Evolutionary conservation across 2,888 invertebrate species (phyloP).

Genomic region (Drosophila colorata): DNA sequence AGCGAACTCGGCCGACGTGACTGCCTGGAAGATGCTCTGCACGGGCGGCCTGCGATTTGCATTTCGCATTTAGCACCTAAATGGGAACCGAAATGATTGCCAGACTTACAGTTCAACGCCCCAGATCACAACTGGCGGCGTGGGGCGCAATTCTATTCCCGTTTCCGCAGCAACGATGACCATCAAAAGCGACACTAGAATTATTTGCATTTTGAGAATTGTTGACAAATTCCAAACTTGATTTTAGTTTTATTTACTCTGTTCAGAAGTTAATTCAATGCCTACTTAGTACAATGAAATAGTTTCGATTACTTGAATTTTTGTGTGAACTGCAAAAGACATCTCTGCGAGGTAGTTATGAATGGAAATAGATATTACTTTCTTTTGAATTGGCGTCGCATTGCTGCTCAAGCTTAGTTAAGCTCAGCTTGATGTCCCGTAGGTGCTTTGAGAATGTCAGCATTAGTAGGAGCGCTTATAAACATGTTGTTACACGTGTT

Average conservation of each 20-base stretch:
- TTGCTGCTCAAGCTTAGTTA: background rate
- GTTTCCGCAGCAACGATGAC: background rate
- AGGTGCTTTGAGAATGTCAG: background rate
- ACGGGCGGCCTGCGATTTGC: slow-evolving; percentile 8
- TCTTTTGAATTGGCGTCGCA: background rate
- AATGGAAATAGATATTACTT: too few species aligned
- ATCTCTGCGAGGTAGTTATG: too few species aligned
- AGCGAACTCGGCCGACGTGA: slow-evolving; percentile 22
- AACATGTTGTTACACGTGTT: background rate
- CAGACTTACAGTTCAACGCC: slow-evolving; percentile 23
- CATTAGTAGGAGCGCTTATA: background rate
- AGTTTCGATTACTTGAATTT: background rate
- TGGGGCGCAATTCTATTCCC: background rate
- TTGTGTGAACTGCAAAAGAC: too few species aligned
- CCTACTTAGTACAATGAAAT: background rate
- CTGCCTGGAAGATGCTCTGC: slow-evolving; percentile 31
- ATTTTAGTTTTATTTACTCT: background rate
- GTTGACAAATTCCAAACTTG: background rate
- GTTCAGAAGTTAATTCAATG: background rate
- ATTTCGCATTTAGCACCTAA: too few species aligned
- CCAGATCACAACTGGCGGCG: slow-evolving; percentile 65
- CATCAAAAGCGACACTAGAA: background rate
- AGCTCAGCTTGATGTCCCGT: background rate
- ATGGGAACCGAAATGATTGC: background rate
- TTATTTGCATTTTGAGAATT: slow-evolving; percentile 1